Conservation (phyloP, 2,888 invertebrate species). For the Ophion obscuratus region DNA sequence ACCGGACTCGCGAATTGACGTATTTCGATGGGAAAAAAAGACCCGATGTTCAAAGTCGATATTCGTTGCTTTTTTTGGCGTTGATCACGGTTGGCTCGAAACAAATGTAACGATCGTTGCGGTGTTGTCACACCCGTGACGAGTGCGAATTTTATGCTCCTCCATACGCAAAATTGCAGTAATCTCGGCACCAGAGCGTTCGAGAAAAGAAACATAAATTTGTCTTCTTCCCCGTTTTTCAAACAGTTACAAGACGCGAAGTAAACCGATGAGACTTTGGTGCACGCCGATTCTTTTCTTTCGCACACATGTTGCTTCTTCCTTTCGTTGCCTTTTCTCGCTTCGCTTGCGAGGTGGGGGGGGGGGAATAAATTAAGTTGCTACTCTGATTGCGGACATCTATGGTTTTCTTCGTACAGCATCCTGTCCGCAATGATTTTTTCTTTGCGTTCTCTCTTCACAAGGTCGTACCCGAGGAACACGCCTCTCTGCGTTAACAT, state of each 20-base stretch:
- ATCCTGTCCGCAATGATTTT: slow-evolving; percentile 18
- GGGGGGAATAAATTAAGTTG: slow-evolving; percentile 62
- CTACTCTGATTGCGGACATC: slow-evolving; percentile 38
- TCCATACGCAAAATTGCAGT: slow-evolving; percentile 8
- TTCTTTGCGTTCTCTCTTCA: neutral
- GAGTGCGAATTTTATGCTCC: slow-evolving; percentile 3
- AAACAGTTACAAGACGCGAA: slow-evolving; percentile 58
- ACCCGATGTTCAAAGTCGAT: slow-evolving; percentile 23
- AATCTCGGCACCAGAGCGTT: slow-evolving; percentile 76
- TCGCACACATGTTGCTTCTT: neutral
- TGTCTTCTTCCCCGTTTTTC: slow-evolving; percentile 68
- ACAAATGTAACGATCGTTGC: slow-evolving; percentile 34
- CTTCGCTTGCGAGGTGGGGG: neutral
- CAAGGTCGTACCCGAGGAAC: slow-evolving; percentile 6
- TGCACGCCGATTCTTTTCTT: slow-evolving; percentile 66
- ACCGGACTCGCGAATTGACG: neutral
- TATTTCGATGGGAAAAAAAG: neutral
- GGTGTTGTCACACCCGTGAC: slow-evolving; percentile 21
- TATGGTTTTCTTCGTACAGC: slow-evolving; percentile 39
- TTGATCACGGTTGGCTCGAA: slow-evolving; percentile 9
- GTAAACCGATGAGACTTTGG: slow-evolving; percentile 79
- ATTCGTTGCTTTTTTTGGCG: slow-evolving; percentile 22
- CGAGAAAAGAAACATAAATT: slow-evolving; percentile 60
- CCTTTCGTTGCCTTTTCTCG: slow-evolving; percentile 5
- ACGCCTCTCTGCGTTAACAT: slow-evolving; percentile 14